Conservation (phyloP, 1,140 invertebrate species). For the Plutomurus gul region DNA sequence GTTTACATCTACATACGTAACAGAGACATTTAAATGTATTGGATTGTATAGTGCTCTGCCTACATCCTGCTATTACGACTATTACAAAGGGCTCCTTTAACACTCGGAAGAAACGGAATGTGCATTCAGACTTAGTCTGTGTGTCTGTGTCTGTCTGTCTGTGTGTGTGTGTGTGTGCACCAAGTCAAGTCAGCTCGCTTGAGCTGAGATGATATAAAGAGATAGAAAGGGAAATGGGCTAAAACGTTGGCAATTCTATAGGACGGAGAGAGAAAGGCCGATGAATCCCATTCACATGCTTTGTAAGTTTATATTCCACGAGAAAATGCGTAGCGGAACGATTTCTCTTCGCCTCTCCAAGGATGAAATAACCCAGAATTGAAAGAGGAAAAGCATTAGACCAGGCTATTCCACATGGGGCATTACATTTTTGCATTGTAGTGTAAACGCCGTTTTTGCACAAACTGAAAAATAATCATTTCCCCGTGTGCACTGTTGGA, state of each 20-base stretch:
- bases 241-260: background rate
- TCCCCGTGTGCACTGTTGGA: no score
- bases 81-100: background rate
- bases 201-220: constrained; percentile 8
- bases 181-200: background rate
- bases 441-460: background rate
- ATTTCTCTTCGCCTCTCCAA: constrained; percentile 26
- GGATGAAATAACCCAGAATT: constrained; percentile 29
- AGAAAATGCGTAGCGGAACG: constrained; percentile 25
- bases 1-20: constrained; percentile 24
- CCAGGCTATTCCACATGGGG: background rate
- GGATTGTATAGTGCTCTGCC: background rate
- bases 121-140: no score
- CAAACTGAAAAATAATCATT: background rate
- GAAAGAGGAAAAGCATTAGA: constrained; percentile 15
- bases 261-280: background rate
- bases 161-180: background rate
- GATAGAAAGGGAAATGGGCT: constrained; percentile 14
- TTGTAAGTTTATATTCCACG: background rate
- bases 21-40: constrained; percentile 26
- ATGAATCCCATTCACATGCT: constrained; percentile 15
- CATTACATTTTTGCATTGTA: constrained; percentile 7
- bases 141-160: background rate
- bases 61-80: background rate
- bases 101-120: background rate